These are phyloP conservation scores for Drosophila kokeensis DNA, from an alignment of 2,888 invertebrate species.

Conservation along the genomic window DNA sequence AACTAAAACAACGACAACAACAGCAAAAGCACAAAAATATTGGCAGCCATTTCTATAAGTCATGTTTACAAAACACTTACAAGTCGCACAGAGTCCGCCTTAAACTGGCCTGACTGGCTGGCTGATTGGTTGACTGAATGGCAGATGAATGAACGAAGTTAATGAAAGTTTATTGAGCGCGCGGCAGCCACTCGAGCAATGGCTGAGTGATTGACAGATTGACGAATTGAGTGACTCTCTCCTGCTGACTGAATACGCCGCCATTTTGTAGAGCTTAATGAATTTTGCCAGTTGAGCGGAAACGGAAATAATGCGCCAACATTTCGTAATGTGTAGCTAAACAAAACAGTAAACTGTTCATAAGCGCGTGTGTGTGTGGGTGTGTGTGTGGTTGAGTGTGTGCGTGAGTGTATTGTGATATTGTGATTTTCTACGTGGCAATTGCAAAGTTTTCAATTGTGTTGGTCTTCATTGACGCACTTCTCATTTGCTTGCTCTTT, in stretches of 20 bases:
- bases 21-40: slow-evolving; percentile 42
- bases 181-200: slow-evolving; percentile 48
- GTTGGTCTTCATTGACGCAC: slow-evolving; percentile 60
- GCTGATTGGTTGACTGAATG: slow-evolving; percentile 49
- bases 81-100: slow-evolving; percentile 32
- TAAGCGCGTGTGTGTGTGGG: slow-evolving; percentile 3
- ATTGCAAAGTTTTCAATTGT: slow-evolving; percentile 61
- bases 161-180: slow-evolving; percentile 75
- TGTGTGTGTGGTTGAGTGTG: slow-evolving; percentile 2
- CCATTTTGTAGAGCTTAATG: slow-evolving; percentile 70
- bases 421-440: slow-evolving; percentile 45
- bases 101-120: slow-evolving; percentile 12
- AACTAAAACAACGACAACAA: slow-evolving; percentile 13
- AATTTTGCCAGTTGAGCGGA: slow-evolving; percentile 80
- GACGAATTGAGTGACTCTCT: slow-evolving; percentile 37
- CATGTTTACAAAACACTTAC: slow-evolving; percentile 78
- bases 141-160: slow-evolving; percentile 63
- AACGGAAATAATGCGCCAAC: slow-evolving; percentile 72
- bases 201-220: slow-evolving; percentile 32
- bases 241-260: slow-evolving; percentile 33
- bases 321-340: slow-evolving; percentile 52
- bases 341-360: slow-evolving; percentile 25
- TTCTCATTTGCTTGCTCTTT: slow-evolving; percentile 49
- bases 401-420: slow-evolving; percentile 14
- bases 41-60: slow-evolving; percentile 61